Conservation (phyloP, 2,888 invertebrate genomes). For the Dryococelus australis region DNA sequence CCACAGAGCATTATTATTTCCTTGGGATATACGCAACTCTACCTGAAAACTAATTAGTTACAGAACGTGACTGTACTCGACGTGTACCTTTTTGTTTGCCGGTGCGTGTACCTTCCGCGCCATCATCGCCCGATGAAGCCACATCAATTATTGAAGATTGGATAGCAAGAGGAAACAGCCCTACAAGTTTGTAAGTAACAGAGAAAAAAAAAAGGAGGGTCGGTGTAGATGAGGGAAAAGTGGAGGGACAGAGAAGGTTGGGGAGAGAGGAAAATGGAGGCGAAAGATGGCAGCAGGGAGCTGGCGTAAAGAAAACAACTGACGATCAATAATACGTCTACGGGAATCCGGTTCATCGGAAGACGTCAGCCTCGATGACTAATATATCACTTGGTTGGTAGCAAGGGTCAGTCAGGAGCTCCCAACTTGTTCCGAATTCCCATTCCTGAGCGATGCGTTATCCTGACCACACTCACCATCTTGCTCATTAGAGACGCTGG, state of each 20-base stretch:
- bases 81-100: neutral
- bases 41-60: neutral
- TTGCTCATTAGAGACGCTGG: too few relatives aligned
- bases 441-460: neutral
- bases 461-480: neutral
- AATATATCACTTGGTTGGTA: constrained; percentile 37
- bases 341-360: constrained; percentile 28
- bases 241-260: neutral
- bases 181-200: constrained; percentile 16
- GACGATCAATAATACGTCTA: constrained; percentile 39
- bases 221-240: neutral
- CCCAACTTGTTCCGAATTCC: too few relatives aligned
- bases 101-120: neutral
- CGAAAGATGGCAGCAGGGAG: constrained; percentile 43
- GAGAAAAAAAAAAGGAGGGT: constrained; percentile 32
- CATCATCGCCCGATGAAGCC: constrained; percentile 10
- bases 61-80: neutral
- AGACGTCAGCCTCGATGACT: constrained; percentile 40
- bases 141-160: constrained; percentile 16
- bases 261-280: constrained; percentile 40
- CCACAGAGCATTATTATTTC: too few relatives aligned
- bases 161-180: constrained; percentile 16
- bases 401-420: neutral
- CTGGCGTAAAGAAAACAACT: constrained; percentile 38
- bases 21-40: too few relatives aligned